Evolutionary conservation across 2,797 vertebrate genomes (phyloP), one percentile per base, ranked within the genome.

Genomic region (Yasuhikotakia modesta): DNA sequence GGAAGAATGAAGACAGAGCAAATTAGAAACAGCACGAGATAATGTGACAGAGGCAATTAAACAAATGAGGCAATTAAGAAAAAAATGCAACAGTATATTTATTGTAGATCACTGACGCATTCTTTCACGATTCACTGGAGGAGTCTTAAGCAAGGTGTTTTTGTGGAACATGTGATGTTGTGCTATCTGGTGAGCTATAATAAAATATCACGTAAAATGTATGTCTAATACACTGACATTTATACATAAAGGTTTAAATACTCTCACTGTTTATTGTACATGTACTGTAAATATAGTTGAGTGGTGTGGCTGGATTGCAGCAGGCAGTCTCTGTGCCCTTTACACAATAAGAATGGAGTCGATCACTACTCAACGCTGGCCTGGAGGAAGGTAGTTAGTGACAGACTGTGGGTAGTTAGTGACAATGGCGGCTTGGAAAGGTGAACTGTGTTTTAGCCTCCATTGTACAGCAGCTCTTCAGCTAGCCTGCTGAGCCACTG

Each of bases 41-140:
- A 43, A 16, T 22, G 16, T 66, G 73, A 75, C 73, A 46, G 55
- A 76, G 50, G 17, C 35, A 66, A 67, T 75, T 75, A 75, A 66
- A 75, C 73, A 67, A 75, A 67, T 30, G 73, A 57, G 27, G 27
- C 73, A 67, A 65, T 80, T 57, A 58, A 48, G 30, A 39, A 70
- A 80, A n/a, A 32, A 48, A 6, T 35, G 19, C 22, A 78, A 52
- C 24, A 21, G 13, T 45, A 19, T 52, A 74, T 73, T 74, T 65
- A 75, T 65, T 55, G 39, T 43, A 65, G 32, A 53, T 66, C 61
- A 17, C 72, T 13, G 46, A 53, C 8, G 2, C 63, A 17, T 17
- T 32, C 27, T 32, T 73, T 73, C 12, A 73, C 21, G 43, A 48
- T 61, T 72, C 17, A 50, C 13, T 63, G n/a, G 7, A 73, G 71